A percentile compares a stretch with the other conserved stretches of the same genome.
Evolutionary conservation across 2,888 invertebrate genomes (phyloP).

Genomic region (Andrena haemorrhoa): DNA sequence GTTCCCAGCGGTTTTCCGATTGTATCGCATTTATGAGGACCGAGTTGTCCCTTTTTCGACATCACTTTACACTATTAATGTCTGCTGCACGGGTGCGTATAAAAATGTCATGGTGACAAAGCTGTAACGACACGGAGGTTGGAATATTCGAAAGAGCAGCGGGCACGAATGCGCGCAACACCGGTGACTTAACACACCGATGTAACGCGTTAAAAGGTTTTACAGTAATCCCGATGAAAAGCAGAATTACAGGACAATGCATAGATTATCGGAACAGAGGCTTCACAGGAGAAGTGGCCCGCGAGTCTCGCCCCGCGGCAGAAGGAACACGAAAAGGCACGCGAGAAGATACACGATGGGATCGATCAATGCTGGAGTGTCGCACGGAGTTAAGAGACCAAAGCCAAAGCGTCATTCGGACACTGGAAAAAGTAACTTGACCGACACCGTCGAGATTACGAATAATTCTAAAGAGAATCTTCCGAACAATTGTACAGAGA

Average conservation of each 20-base stretch:
- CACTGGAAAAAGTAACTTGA: constrained; percentile 30
- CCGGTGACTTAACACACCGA: constrained; percentile 70
- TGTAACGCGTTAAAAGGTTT: constrained; percentile 74
- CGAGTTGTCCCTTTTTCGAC: not conserved
- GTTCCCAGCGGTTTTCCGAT: not conserved
- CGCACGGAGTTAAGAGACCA: constrained; percentile 88
- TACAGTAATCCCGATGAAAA: constrained; percentile 70
- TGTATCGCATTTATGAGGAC: not conserved
- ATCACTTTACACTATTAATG: constrained; percentile 6
- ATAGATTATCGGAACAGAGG: constrained; percentile 25
- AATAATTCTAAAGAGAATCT: not conserved
- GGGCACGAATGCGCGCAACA: too few species aligned
- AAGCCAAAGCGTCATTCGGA: constrained; percentile 82
- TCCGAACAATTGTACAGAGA: not conserved
- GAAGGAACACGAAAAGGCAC: constrained; percentile 81
- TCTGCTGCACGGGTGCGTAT: not conserved
- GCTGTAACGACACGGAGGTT: not conserved
- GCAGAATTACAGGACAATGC: not conserved
- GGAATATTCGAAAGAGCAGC: not conserved
- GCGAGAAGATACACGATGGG: constrained; percentile 85
- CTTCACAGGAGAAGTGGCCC: constrained; percentile 62
- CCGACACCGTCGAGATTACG: not conserved
- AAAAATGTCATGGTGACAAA: not conserved
- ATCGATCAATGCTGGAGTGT: constrained; percentile 89
- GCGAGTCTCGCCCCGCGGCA: constrained; percentile 50